A percentile compares a stretch with the other conserved stretches of the same genome.
Conservation (phyloP, 2,113 vertebrate genomes). For the Dipodomys ordii region DNA sequence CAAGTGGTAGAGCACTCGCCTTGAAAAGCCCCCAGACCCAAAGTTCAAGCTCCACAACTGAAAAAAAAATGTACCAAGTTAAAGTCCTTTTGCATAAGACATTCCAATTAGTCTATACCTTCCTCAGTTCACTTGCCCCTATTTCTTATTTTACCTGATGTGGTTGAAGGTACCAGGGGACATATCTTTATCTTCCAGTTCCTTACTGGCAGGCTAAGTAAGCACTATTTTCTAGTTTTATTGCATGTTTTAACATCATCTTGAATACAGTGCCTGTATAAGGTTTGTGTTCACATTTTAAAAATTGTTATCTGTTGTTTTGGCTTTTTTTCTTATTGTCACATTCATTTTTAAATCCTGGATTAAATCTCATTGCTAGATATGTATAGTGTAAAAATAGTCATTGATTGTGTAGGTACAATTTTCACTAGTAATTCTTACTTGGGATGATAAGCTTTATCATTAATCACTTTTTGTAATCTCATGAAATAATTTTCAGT, state of each 20-base stretch:
- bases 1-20: no score
- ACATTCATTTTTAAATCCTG: not conserved
- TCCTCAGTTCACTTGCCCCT: not conserved
- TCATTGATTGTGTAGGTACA: not conserved
- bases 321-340: not conserved
- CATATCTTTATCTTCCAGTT: not conserved
- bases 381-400: not conserved
- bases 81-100: not conserved
- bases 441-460: not conserved
- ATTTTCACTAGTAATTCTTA: not conserved
- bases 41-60: no score
- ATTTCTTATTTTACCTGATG: not conserved
- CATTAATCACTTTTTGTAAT: not conserved
- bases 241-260: not conserved
- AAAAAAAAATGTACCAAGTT: not conserved
- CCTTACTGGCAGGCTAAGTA: not conserved
- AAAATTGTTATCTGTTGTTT: not conserved
- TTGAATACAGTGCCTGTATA: not conserved
- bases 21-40: no score
- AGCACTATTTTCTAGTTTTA: not conserved
- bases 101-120: not conserved
- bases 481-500: not conserved
- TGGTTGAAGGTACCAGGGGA: not conserved
- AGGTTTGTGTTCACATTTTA: not conserved
- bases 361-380: not conserved